Conservation (phyloP, 2,113 vertebrate genomes). For the Tragelaphus buxtoni region DNA sequence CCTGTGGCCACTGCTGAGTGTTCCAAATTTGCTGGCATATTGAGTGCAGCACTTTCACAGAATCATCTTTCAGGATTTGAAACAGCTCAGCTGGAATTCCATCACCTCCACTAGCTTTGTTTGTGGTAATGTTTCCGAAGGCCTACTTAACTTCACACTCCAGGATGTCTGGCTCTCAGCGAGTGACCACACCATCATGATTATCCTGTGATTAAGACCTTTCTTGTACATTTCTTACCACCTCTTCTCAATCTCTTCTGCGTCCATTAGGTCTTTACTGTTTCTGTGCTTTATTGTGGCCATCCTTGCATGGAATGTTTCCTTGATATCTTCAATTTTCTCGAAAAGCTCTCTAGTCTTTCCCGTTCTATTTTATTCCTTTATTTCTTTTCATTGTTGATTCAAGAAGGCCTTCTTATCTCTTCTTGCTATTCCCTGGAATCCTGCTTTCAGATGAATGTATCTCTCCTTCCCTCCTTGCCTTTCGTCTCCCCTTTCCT, state of each 20-base stretch:
- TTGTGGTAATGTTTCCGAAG: accelerated
- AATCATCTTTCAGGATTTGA: not conserved
- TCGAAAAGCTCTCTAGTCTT: not conserved
- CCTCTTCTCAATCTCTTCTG: not conserved
- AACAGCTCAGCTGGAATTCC: not conserved
- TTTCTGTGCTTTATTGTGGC: not conserved
- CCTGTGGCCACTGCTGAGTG: not conserved
- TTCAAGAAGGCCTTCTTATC: not conserved
- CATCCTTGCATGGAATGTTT: not conserved
- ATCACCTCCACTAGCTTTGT: not conserved
- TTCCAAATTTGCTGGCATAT: not conserved
- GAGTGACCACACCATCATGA: not conserved
- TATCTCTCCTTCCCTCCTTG: not conserved
- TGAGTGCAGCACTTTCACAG: not conserved
- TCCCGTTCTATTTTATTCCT: not conserved
- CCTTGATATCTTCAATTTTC: not conserved
- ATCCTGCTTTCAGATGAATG: not conserved
- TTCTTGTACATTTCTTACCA: not conserved
- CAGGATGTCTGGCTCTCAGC: not conserved
- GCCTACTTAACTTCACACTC: not conserved
- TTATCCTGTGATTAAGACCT: not conserved
- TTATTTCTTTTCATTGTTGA: not conserved
- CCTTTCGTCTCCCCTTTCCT: not conserved
- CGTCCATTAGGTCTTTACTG: not conserved
- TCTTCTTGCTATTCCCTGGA: not conserved